Evolutionary conservation across 2,113 vertebrate genomes (phyloP).

Genomic region (Acanthochromis polyacanthus): DNA sequence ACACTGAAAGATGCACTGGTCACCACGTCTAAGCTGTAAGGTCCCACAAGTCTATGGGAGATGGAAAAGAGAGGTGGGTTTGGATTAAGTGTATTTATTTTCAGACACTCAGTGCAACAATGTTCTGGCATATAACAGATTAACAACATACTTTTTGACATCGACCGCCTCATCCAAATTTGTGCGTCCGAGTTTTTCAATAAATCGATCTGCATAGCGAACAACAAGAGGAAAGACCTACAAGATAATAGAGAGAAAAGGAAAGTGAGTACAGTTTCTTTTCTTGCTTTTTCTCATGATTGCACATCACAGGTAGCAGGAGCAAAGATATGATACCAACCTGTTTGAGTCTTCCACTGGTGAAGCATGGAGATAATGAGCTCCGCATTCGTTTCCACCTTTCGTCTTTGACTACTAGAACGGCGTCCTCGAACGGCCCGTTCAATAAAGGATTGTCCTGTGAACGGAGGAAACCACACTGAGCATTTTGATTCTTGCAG

Average conservation of each 20-base stretch:
- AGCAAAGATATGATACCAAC: conserved; percentile 42
- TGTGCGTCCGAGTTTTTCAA: conserved; percentile 57
- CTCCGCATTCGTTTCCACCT: conserved; percentile 83
- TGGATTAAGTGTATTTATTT: neutral
- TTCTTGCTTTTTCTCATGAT: neutral
- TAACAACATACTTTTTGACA: conserved; percentile 76
- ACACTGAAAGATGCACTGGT: conserved; percentile 89
- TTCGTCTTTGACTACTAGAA: conserved; percentile 79
- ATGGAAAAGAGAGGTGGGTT: neutral
- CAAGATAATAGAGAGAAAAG: neutral
- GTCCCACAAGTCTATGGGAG: conserved; percentile 81
- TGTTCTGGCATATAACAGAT: neutral
- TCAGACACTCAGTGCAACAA: neutral
- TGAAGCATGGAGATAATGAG: conserved; percentile 84
- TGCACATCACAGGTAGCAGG: too few relatives aligned
- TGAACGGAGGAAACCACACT: neutral
- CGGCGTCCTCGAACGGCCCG: conserved; percentile 71
- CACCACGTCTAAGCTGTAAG: conserved; percentile 87
- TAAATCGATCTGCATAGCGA: conserved; percentile 69
- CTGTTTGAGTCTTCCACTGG: conserved; percentile 84
- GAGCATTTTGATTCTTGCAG: conserved; percentile 27
- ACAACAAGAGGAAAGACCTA: conserved; percentile 75
- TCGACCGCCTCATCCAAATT: conserved; percentile 63
- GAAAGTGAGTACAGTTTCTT: neutral
- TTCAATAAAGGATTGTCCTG: neutral